phyloP scores from a whole-genome alignment of 2,888 invertebrate species.

The Agrilus biguttatus region DNA sequence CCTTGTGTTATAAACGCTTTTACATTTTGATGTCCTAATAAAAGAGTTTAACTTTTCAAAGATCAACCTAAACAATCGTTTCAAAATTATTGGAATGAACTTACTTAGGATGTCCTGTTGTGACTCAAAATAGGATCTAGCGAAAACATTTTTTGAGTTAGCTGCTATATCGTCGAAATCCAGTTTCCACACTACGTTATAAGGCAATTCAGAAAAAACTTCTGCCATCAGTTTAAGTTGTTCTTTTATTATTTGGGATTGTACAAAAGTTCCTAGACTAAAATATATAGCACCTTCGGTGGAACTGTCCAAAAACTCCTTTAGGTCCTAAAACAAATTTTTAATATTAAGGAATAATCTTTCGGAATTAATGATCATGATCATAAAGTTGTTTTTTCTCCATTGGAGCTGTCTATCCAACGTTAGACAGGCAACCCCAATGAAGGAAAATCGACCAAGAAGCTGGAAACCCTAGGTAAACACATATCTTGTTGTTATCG shows the following conservation, averaged over 20 bases:
- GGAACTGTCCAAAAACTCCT: constrained; percentile 18
- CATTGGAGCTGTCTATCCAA: no score
- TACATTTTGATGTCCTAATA: constrained; percentile 33
- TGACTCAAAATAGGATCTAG: constrained; percentile 5
- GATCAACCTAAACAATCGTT: no score
- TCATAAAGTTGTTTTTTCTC: no score
- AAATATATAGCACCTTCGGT: constrained; percentile 25
- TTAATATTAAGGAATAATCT: no score
- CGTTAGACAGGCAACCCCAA: no score
- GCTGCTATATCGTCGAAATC: constrained; percentile 6
- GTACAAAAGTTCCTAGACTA: constrained; percentile 16
- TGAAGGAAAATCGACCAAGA: no score
- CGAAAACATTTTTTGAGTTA: constrained; percentile 3
- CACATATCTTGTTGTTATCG: no score
- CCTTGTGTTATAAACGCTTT: constrained; percentile 47
- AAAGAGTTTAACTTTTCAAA: no score
- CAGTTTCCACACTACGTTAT: constrained; percentile 16
- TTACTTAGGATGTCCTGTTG: constrained; percentile 6
- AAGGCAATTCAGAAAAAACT: constrained; percentile 15
- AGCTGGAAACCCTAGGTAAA: no score
- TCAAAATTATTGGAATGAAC: no score
- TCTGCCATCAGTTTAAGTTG: constrained; percentile 9
- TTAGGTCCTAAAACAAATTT: constrained; percentile 29
- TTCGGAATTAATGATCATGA: no score
- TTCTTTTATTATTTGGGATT: constrained; percentile 6